Base-by-base conservation (phyloP, 2,888 invertebrate species). In the Eilema caniola region DNA sequence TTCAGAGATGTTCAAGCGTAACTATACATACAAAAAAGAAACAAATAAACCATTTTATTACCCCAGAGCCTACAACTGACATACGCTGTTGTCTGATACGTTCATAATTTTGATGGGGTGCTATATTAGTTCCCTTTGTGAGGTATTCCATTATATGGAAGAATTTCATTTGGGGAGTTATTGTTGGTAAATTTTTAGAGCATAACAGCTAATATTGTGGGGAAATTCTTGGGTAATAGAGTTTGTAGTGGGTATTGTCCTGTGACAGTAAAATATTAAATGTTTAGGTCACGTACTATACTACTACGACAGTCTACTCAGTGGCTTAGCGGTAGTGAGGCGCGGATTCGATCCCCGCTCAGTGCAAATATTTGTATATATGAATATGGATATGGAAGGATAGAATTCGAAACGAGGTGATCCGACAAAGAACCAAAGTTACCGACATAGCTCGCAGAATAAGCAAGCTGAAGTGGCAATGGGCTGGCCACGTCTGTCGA, bases 21-120 rank as follows among this genome's bases (percentile, higher is more conserved):
- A 47, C 20, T 7, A 47, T 47, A 47, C 41, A 20, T 47, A 23
- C 31, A 31, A 23, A 31, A 65, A 14, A 31, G 5, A 24, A 31
- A 25, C 7, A 64, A 12, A 63, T 57, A 20, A 47, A 33, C 41
- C 41, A 72, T 78, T 78, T 73, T 69, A 62, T 71, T 70, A 63
- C 31, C n/a, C 8, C n/a, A 31, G 11, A 33, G 65, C 20, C 47
- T 31, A 64, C 25, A 64, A 53, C 14, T 25, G 59, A 74, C 56
- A 20, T 14, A 62, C 74, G 67, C 75, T 74, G 60, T 68, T 64
- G 33, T 57, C 16, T 61, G 63, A 33, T 62, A 53, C 70, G 67
- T 78, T 68, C 74, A 81, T 81, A 81, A 81, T 79, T 78, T 83
- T 81, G 83, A 81, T 83, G 71, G 71, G 66, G 69, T 37, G 67